Percentiles rank a stretch among this genome's conserved stretches.
These are phyloP conservation scores for Gymnothorax reevesii DNA, from an alignment of 2,797 vertebrate genomes.

Conservation along the genomic window DNA sequence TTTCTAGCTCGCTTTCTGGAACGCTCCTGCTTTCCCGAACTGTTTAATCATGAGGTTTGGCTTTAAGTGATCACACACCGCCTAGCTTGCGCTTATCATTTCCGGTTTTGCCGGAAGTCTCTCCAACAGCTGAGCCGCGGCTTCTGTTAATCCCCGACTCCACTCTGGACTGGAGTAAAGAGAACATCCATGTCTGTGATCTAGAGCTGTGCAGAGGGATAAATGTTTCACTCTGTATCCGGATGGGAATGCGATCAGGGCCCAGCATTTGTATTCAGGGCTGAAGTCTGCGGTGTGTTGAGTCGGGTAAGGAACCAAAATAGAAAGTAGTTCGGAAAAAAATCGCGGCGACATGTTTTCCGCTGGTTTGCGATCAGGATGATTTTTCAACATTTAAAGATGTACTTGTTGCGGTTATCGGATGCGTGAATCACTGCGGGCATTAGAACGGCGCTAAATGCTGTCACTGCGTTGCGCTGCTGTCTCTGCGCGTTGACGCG, in stretches of 20 bases:
- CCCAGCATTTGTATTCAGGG: background rate
- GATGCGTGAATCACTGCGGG: background rate
- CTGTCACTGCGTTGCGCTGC: background rate
- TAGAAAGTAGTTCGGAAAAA: background rate
- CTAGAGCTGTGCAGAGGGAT: background rate
- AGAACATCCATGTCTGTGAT: background rate
- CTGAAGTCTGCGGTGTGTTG: background rate
- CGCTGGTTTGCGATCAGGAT: background rate
- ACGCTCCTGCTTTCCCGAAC: background rate
- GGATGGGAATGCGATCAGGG: background rate
- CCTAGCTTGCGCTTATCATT: background rate
- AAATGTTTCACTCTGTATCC: background rate
- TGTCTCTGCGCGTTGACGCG: background rate
- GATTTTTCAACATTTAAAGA: background rate
- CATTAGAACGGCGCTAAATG: background rate
- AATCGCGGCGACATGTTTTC: background rate
- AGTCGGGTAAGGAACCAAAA: slow-evolving; percentile 1
- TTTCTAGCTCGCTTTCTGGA: background rate
- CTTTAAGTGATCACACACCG: slow-evolving; percentile 5
- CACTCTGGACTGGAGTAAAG: background rate
- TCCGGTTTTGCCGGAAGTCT: slow-evolving; percentile 19
- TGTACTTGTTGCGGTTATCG: background rate
- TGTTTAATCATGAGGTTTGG: background rate
- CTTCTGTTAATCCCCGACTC: background rate
- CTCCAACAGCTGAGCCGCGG: background rate